phyloP scores from a whole-genome alignment of 2,888 invertebrate species.

The Ischnus inquisitorius region DNA sequence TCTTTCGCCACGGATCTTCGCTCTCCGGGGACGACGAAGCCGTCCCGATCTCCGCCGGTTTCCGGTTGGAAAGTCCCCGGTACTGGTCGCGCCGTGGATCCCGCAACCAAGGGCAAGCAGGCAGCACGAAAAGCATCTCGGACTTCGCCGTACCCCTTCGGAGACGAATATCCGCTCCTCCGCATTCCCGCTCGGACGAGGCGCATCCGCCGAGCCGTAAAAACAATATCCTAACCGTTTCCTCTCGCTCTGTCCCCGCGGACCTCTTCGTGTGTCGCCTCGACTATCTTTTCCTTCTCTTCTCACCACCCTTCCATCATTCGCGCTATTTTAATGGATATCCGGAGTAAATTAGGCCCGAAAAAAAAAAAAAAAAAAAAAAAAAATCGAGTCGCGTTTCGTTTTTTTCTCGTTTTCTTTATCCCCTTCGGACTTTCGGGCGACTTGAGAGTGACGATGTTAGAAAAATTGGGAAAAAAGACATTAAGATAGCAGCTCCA shows the following conservation, averaged over 20 bases:
- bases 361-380: constrained; percentile 53
- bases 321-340: constrained; percentile 53
- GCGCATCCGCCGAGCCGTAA: constrained; percentile 51
- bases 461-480: constrained; percentile 24
- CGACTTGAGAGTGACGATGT: neutral
- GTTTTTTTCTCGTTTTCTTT: constrained; percentile 3
- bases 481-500: too few species aligned
- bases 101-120: neutral
- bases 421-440: neutral
- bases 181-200: too few species aligned
- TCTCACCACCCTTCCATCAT: constrained; percentile 27
- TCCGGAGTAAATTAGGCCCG: constrained; percentile 54
- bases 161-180: constrained; percentile 38
- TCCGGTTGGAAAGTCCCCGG: constrained; percentile 6
- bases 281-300: constrained; percentile 18
- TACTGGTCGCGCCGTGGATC: neutral
- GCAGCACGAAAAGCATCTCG: constrained; percentile 5
- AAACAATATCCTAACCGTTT: constrained; percentile 45
- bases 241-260: constrained; percentile 12
- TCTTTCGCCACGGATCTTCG: constrained; percentile 21
- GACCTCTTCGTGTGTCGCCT: neutral
- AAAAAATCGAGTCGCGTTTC: constrained; percentile 17
- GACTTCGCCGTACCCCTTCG: constrained; percentile 12
- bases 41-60: neutral
- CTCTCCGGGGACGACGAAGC: constrained; percentile 30